These are phyloP conservation scores for Porites evermanni DNA, from an alignment of 92 coral and sea anemone genomes.

Conservation along the genomic window DNA sequence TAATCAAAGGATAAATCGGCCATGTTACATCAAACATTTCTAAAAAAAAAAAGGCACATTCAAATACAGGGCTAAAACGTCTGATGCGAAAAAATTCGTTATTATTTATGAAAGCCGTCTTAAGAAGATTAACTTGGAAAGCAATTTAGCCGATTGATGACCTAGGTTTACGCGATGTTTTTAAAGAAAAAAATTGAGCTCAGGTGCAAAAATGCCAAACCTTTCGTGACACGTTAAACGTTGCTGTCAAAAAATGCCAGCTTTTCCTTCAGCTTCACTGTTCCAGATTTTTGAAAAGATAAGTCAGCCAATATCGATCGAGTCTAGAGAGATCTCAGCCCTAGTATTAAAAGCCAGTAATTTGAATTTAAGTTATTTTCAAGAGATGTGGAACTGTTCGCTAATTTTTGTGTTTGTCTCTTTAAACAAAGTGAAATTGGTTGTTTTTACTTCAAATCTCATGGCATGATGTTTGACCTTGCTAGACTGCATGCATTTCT, in stretches of 20 bases:
- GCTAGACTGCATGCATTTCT: too few species aligned
- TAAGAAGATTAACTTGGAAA: not conserved
- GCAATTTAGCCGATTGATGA: not conserved
- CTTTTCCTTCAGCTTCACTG: slow-evolving; percentile 6
- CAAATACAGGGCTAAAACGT: not conserved
- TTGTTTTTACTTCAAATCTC: not conserved
- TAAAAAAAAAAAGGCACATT: not conserved
- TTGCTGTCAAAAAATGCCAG: slow-evolving; percentile 30
- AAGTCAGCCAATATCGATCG: not conserved
- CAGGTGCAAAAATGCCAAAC: slow-evolving; percentile 1
- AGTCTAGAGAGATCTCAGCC: not conserved
- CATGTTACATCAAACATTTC: not conserved
- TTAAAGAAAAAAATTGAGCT: not conserved
- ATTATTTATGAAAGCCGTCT: not conserved
- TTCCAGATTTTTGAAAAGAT: slow-evolving; percentile 27
- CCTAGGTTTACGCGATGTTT: not conserved
- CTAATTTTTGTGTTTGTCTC: slow-evolving; percentile 28
- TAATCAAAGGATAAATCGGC: not conserved
- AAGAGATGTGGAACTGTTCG: not conserved
- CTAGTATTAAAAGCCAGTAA: not conserved
- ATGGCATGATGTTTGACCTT: slow-evolving; percentile 11
- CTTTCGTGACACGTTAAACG: slow-evolving; percentile 4
- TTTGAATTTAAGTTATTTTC: slow-evolving; percentile 27
- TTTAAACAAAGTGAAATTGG: not conserved
- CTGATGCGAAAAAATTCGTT: not conserved